A percentile compares a stretch with the other conserved stretches of the same genome.
Evolutionary conservation across 2,113 vertebrate genomes (phyloP).

Genomic region (Callopanchax toddi): DNA sequence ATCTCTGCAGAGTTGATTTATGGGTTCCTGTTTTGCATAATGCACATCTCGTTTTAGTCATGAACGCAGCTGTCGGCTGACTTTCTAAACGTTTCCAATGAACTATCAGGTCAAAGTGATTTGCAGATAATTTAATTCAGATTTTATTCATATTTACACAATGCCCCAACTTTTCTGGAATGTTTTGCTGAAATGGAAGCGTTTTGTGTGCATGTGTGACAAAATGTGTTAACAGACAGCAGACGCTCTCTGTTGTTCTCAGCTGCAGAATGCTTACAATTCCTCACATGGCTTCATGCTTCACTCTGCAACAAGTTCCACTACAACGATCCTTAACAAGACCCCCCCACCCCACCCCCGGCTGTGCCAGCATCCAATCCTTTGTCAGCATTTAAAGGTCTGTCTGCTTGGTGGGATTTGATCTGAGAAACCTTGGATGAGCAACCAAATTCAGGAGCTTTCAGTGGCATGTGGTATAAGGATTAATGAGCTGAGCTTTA

Average conservation of each 20-base stretch:
- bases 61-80: background rate
- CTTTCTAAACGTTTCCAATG: background rate
- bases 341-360: background rate
- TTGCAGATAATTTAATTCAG: background rate
- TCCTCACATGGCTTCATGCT: conserved; percentile 7
- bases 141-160: background rate
- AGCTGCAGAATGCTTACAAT: conserved; percentile 4
- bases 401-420: conserved; percentile 28
- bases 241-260: conserved; percentile 8
- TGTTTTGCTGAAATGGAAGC: no score
- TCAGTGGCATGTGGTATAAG: conserved; percentile 26
- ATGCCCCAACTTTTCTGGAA: background rate
- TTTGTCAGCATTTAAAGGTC: conserved; percentile 32
- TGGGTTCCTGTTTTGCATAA: background rate
- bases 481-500: conserved; percentile 56
- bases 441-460: conserved; percentile 32
- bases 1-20: background rate
- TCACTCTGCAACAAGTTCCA: conserved; percentile 13
- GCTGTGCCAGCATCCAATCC: conserved; percentile 2
- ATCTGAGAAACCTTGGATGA: conserved; percentile 38
- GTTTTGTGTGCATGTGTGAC: background rate
- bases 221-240: background rate
- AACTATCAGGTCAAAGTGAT: background rate
- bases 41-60: background rate
- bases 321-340: conserved; percentile 21